Evolutionary conservation across 1,140 invertebrate genomes (phyloP).

Genomic region (Pogonomyrmex californicus): DNA sequence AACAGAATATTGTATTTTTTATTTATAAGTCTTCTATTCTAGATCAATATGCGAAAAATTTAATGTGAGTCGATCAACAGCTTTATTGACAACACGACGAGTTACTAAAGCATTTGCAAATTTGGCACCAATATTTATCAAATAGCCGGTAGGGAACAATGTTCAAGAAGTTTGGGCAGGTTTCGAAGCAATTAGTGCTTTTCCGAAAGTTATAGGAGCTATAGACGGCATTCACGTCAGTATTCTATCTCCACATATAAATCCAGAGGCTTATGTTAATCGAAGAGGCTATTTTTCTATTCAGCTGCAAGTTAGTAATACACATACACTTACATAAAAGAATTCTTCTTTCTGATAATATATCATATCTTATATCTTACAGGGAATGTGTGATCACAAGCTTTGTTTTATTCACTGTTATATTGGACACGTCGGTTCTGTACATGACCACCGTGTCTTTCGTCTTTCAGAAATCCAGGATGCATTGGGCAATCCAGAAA

Average conservation of each 20-base stretch:
- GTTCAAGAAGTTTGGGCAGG: conserved; percentile 15
- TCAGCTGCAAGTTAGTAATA: conserved; percentile 10
- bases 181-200: neutral
- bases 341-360: neutral
- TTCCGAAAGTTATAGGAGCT: neutral
- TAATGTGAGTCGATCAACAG: neutral
- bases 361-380: neutral
- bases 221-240: neutral
- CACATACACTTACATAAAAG: neutral
- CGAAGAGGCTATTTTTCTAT: neutral
- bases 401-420: conserved; percentile 38
- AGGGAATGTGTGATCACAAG: conserved; percentile 47
- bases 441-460: conserved; percentile 61
- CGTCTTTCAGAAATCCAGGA: conserved; percentile 45
- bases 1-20: no score
- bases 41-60: conserved; percentile 32
- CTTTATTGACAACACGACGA: conserved; percentile 17
- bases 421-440: conserved; percentile 50
- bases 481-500: conserved; percentile 18
- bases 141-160: conserved; percentile 1
- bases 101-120: neutral
- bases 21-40: neutral
- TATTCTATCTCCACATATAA: neutral
- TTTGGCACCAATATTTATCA: conserved; percentile 25
- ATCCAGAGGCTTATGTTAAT: neutral